Evolutionary conservation across 2,113 vertebrate species (phyloP).

Genomic region (Otis tarda): DNA sequence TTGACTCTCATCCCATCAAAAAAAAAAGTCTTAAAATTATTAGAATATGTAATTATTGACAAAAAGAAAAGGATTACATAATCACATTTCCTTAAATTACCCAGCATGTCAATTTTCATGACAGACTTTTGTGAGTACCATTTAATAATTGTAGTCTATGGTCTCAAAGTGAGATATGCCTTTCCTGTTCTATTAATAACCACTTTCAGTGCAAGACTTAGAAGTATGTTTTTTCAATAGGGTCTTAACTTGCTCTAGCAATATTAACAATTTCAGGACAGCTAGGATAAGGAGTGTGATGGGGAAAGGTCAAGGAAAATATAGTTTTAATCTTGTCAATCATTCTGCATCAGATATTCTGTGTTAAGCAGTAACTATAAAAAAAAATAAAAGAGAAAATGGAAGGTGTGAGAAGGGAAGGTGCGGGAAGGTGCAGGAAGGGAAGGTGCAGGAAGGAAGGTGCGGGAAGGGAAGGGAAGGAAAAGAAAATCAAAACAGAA

Average conservation of each 20-base stretch:
- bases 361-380: not conserved
- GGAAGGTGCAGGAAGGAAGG: too few relatives aligned
- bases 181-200: not conserved
- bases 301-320: not conserved
- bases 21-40: not conserved
- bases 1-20: not conserved
- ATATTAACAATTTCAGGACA: not conserved
- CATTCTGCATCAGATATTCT: not conserved
- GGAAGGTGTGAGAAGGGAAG: not conserved
- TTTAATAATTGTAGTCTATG: not conserved
- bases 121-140: not conserved
- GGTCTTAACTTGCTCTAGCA: not conserved
- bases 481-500: too few relatives aligned
- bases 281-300: not conserved
- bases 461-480: not conserved
- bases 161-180: not conserved
- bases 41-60: not conserved
- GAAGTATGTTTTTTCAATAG: not conserved
- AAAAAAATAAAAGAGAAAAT: too few relatives aligned
- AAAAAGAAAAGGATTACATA: too few relatives aligned
- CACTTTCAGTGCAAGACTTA: not conserved
- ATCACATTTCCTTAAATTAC: not conserved
- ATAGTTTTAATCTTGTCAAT: not conserved
- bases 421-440: rapidly evolving
- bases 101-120: not conserved